Base-by-base conservation (phyloP, 2,113 vertebrate species). In the Corythaixoides concolor region DNA sequence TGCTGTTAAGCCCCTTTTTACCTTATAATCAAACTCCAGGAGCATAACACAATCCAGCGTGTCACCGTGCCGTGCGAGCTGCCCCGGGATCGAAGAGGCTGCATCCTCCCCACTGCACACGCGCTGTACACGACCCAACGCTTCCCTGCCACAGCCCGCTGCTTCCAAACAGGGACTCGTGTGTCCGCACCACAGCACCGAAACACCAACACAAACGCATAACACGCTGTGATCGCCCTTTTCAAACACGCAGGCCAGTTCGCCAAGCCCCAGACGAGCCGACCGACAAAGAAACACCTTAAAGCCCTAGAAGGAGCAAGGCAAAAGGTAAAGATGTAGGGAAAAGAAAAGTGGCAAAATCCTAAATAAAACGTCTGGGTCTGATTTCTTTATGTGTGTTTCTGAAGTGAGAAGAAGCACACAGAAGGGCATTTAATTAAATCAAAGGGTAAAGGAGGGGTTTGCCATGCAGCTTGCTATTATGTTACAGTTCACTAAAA, bases 401-500 rank as follows among this genome's bases (percentile, higher is more conserved):
- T 97, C 93, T 97, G 95, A 98, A 98, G 98, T 98, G 98, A 98
- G 98, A 98, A 98, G 97, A 86, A 95, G 94, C 96, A 80, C 93
- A 92, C 96, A 98, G 98, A 98, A 97, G 97, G 95, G 96, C 95
- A 97, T 98, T 98, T 98, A 98, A 98, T 98, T 98, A 98, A 98
- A 98, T 98, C 98, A 98, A 98, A 98, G 97, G 97, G 94, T 96
- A 97, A 92, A 93, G 94, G 93, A 93, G 95, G 84, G 89, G 97
- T 88, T 60, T 98, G 96, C 97, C 93, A 93, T 96, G 97, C 90
- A 76, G 97, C 96, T 97, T 63, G 97, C 97, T 98, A 98, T 98
- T 98, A 98, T 98, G 98, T 98, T 98, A 98, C 98, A 98, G 97
- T 98, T 98, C 50, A 96, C 78, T 97, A 98, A 98, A 98, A 98